Evolutionary conservation across 2,888 invertebrate genomes (phyloP), one percentile per base, ranked within the genome.

Genomic region (Drosophila setosimentum): DNA sequence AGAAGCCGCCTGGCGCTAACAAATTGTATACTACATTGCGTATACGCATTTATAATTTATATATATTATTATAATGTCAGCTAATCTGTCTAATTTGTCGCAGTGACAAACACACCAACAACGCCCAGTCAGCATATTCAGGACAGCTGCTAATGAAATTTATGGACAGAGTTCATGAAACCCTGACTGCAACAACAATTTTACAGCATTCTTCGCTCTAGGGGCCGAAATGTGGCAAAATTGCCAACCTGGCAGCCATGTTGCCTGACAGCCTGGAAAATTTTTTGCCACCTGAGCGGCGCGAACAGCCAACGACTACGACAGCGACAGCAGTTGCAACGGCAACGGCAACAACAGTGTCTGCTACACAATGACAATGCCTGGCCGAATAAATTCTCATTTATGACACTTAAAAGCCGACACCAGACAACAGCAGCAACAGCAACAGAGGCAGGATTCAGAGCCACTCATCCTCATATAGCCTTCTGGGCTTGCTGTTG

Each of bases 361-460:
- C 58, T 70, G 61, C 80, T 68, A 70, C 86, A 90, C 86, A 90
- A 85, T 88, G 74, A 76, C 88, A 88, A 85, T 73, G 87, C 90
- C 89, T 71, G 87, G 84, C 73, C 87, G 81, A 88, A 87, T 87
- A 87, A 87, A 87, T 87, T 87, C 84, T 90, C 87, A 90, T 87
- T 90, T 87, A 87, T 87, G 87, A 87, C 90, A 86, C 90, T 88
- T 86, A 82, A 87, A 87, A 83, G 82, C 86, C 70, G 66, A 72
- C 77, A 73, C 68, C 68, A 76, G 81, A 76, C 71, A 66, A 45
- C 59, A 45, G 49, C 67, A 67, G 62, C 37, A 29, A 1, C 8
- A 35, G 24, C 5, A 53, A 4, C 1, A 33, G 32, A 24, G 30
- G 32, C 77, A 61, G 68, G n/a, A 57, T 45, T 50, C 69, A 37